Evolutionary conservation across 2,797 vertebrate genomes (phyloP).

Genomic region (Danio aesculapii): DNA sequence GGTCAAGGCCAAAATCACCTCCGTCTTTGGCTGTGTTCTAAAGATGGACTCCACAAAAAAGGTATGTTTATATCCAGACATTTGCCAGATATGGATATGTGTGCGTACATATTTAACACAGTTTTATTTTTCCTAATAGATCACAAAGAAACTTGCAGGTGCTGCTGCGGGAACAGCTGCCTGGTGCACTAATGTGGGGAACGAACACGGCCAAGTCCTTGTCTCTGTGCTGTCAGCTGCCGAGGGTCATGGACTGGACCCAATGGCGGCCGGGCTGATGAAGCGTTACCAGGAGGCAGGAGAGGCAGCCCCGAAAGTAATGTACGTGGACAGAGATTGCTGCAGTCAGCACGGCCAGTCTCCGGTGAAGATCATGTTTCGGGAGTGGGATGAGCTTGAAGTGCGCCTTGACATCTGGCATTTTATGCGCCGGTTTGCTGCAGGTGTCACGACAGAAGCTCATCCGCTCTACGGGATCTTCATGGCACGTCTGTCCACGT

Average conservation of each 20-base stretch:
- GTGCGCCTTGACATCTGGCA: slow-evolving; percentile 8
- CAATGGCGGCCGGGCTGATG: slow-evolving; percentile 8
- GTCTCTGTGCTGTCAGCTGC: neutral
- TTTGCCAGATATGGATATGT: too few species aligned
- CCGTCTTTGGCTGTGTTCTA: too few species aligned
- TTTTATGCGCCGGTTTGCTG: slow-evolving; percentile 4
- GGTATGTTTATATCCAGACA: too few species aligned
- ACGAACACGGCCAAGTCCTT: slow-evolving; percentile 6
- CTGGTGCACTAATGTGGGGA: slow-evolving; percentile 9
- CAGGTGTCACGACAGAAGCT: slow-evolving; percentile 20
- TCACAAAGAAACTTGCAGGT: slow-evolving; percentile 23
- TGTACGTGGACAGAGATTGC: slow-evolving; percentile 14
- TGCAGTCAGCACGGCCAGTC: neutral
- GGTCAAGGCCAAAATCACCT: too few species aligned
- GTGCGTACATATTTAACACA: too few species aligned
- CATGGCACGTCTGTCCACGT: neutral
- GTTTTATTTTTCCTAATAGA: slow-evolving; percentile 12
- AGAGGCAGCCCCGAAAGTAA: slow-evolving; percentile 4
- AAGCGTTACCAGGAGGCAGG: neutral
- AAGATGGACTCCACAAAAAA: too few species aligned
- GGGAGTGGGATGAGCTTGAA: slow-evolving; percentile 4
- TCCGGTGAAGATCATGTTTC: neutral
- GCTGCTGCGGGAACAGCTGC: slow-evolving; percentile 30
- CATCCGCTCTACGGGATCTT: slow-evolving; percentile 10
- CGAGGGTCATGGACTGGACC: slow-evolving; percentile 1